phyloP scores from a whole-genome alignment of 1,140 invertebrate species.

The Diploscapter pachys region DNA sequence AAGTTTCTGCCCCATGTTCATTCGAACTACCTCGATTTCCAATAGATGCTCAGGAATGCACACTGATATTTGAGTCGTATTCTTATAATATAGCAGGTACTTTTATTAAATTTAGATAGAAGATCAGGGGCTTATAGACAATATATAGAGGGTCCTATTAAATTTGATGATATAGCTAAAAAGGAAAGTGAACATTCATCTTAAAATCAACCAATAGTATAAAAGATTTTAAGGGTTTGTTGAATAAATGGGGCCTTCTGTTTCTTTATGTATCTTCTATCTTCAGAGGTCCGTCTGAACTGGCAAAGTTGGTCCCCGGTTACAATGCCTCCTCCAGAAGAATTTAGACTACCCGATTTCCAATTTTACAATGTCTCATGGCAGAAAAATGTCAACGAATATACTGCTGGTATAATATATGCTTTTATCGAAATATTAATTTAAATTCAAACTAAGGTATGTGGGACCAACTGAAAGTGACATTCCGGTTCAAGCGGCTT shows the following conservation, averaged over 20 bases:
- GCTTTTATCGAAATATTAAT: too few species aligned
- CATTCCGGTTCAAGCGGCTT: constrained; percentile 60
- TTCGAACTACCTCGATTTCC: constrained; percentile 54
- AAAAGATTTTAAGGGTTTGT: background rate
- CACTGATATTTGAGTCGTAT: constrained; percentile 42
- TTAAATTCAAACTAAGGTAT: background rate
- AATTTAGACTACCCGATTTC: constrained; percentile 53
- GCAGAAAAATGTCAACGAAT: constrained; percentile 44
- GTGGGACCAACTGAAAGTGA: constrained; percentile 60
- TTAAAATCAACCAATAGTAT: too few species aligned
- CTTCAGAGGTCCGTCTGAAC: constrained; percentile 37
- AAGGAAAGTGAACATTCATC: too few species aligned
- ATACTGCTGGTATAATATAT: constrained; percentile 37
- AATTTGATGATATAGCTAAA: too few species aligned
- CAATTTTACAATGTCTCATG: constrained; percentile 57
- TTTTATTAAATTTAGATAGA: too few species aligned
- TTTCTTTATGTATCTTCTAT: too few species aligned
- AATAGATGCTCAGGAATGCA: constrained; percentile 45
- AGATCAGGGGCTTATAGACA: too few species aligned
- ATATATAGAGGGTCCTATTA: too few species aligned
- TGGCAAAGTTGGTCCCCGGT: constrained; percentile 56
- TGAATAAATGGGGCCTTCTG: constrained; percentile 1
- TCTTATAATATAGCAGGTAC: constrained; percentile 40
- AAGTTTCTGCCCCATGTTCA: constrained; percentile 53
- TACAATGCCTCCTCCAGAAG: constrained; percentile 51